phyloP scores from a whole-genome alignment of 2,888 invertebrate genomes.

The Drosophila suboccidentalis region DNA sequence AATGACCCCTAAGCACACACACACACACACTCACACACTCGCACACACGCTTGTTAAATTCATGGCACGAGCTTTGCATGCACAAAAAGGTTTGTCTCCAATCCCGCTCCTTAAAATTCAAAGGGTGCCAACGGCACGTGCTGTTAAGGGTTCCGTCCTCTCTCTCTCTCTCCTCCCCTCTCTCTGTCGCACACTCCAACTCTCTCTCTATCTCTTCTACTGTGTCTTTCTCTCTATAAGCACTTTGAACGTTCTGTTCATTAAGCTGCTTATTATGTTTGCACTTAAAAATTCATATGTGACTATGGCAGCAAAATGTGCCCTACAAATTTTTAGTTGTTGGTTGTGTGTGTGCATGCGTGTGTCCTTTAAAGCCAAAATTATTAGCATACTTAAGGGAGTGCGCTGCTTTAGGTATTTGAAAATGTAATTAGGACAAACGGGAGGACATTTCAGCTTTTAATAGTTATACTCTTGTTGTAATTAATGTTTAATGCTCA shows the following conservation, averaged over 20 bases:
- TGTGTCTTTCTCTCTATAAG: not conserved
- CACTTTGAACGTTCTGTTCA: conserved; percentile 60
- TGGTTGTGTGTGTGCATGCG: conserved; percentile 11
- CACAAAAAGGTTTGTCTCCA: conserved; percentile 66
- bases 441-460: conserved; percentile 38
- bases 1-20: conserved; percentile 22
- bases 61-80: conserved; percentile 63
- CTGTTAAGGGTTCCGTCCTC: conserved; percentile 10
- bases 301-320: conserved; percentile 70
- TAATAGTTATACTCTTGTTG: conserved; percentile 50
- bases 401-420: conserved; percentile 46
- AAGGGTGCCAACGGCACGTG: conserved; percentile 63
- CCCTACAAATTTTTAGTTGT: conserved; percentile 53
- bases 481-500: conserved; percentile 47
- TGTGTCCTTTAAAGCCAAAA: conserved; percentile 52
- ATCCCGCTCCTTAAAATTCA: not conserved
- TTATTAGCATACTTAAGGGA: conserved; percentile 75
- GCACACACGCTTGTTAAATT: conserved; percentile 62
- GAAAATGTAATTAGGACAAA: conserved; percentile 59
- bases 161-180: not conserved
- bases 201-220: not conserved
- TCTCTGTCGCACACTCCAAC: not conserved
- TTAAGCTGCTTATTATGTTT: conserved; percentile 81
- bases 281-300: conserved; percentile 81
- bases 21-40: conserved; percentile 10